phyloP scores from a whole-genome alignment of 2,113 vertebrate genomes.

The Paramisgurnus dabryanus region DNA sequence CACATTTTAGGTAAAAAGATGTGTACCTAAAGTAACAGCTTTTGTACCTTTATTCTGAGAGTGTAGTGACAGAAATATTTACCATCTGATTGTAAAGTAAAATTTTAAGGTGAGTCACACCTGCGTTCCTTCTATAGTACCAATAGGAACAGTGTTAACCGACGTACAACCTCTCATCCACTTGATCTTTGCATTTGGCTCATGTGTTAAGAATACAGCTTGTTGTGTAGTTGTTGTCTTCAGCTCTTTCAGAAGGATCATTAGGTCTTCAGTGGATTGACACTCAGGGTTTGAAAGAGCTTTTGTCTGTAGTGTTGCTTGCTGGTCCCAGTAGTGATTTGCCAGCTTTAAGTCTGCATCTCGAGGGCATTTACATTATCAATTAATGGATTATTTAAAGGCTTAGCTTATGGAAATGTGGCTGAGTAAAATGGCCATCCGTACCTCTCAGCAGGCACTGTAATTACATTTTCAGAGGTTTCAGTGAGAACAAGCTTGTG shows the following conservation, averaged over 20 bases:
- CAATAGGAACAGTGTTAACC: too few species aligned
- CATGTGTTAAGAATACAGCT: background rate
- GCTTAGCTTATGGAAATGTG: slow-evolving; percentile 57
- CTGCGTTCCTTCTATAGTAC: too few species aligned
- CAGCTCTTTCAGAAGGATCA: background rate
- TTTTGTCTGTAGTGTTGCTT: slow-evolving; percentile 10
- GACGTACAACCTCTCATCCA: background rate
- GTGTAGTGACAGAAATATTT: too few species aligned
- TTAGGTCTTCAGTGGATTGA: background rate
- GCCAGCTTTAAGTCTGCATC: slow-evolving; percentile 17
- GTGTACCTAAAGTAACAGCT: too few species aligned
- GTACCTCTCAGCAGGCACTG: slow-evolving; percentile 58
- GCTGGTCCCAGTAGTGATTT: slow-evolving; percentile 18
- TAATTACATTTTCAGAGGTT: slow-evolving; percentile 64
- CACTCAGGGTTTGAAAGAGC: background rate
- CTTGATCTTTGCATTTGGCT: background rate
- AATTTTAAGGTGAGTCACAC: too few species aligned
- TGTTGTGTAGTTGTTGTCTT: background rate
- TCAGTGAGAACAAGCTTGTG: slow-evolving; percentile 17
- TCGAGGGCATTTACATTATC: slow-evolving; percentile 66
- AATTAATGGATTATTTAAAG: slow-evolving; percentile 70
- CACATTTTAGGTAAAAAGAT: too few species aligned
- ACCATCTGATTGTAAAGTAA: too few species aligned
- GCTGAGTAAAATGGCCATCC: slow-evolving; percentile 57
- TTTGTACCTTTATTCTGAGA: too few species aligned